Evolutionary conservation across 2,113 vertebrate genomes (phyloP).

Genomic region (Myanophis thanlyinensis): DNA sequence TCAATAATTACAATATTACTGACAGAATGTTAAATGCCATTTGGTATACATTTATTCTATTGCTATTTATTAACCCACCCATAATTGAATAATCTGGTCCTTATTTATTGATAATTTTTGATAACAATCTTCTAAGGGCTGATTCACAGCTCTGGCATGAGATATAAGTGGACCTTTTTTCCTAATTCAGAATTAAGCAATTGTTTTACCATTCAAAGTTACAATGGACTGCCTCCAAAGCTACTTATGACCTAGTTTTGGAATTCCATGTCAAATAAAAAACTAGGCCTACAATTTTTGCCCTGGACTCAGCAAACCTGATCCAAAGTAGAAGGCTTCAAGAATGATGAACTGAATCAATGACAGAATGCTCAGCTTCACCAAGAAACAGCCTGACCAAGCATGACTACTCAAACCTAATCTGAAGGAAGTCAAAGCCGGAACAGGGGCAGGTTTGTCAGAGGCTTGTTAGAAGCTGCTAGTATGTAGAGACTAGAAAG

Average conservation of each 20-base stretch:
- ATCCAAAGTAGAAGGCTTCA: background rate
- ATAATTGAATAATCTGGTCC: background rate
- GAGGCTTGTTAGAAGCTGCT: background rate
- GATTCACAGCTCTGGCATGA: background rate
- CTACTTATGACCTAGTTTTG: background rate
- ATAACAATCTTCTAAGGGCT: background rate
- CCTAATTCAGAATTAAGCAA: background rate
- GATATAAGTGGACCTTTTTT: background rate
- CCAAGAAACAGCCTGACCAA: background rate
- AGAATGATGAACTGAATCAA: background rate
- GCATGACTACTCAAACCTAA: background rate
- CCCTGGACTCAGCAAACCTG: background rate
- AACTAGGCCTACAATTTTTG: background rate
- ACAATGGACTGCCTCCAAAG: background rate
- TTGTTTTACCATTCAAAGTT: background rate
- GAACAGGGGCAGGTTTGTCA: background rate
- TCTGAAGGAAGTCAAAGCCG: background rate
- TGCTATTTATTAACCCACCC: background rate
- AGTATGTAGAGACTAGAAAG: background rate
- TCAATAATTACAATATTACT: background rate
- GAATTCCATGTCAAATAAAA: background rate
- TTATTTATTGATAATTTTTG: background rate
- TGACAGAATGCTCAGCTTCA: background rate
- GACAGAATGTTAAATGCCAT: background rate
- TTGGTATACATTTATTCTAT: background rate